Base-by-base conservation (phyloP, 2,888 invertebrate species). In the Leucozona laternaria region DNA sequence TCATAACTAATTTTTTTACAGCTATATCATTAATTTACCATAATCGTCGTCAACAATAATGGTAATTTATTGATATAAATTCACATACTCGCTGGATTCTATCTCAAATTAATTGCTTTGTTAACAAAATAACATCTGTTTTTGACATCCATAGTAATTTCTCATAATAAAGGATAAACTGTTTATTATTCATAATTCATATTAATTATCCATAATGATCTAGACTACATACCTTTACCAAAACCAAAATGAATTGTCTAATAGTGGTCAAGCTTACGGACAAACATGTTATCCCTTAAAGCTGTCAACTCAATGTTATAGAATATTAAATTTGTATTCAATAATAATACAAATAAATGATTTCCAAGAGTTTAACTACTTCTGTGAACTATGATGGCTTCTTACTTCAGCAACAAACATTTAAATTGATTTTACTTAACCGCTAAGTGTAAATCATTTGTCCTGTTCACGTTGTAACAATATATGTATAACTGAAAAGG, bases 121-220 rank as follows among this genome's bases (percentile, higher is more conserved):
- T 48, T 25, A 10, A 50, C 48, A 43, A 68, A 40, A 37, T 43
- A 78, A 60, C 70, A 62, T 78, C 77, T 78, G 77, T 50, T 53
- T 37, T 68, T 45, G 68, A 58, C 48, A 66, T 57, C 25, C 15
- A 37, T 48, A 60, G 4, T 58, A 20, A 50, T 60, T 25, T 48
- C 34, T 37, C 13, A 37, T 58, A 13, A 58, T 43, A 31, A 31
- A 58, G 4, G 4, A 60, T 20, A 20, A 7, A 20, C 17, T 68
- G 31, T 20, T 20, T 34, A 11, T 37, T 37, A 6, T 58, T 34
- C 20, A 31, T 22, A 13, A 28, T 45, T 57, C 20, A 58, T 58
- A 72, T 58, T 45, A 22, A 58, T 60, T 6, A 71, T 17, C 57
- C 25, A 22, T 13, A 25, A 20, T 31, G 25, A 48, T 34, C 34